A percentile compares a stretch with the other conserved stretches of the same genome.
Evolutionary conservation across 1,140 invertebrate species (phyloP).

Genomic region (Coelopa frigida): DNA sequence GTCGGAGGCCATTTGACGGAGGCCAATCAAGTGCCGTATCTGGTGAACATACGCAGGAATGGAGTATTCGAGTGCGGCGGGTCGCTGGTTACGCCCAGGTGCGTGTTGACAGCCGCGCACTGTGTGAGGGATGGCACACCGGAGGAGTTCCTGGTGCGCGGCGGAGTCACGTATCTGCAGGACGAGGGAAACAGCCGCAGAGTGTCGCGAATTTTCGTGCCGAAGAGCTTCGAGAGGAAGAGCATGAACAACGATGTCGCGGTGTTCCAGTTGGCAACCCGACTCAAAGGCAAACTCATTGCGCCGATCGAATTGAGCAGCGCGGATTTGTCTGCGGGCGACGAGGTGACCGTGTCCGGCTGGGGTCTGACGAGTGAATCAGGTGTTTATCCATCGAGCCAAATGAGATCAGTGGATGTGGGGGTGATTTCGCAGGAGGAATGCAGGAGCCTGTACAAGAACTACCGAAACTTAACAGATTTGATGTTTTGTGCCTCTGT

Average conservation of each 20-base stretch:
- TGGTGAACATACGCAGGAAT: slow-evolving; percentile 24
- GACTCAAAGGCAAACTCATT: slow-evolving; percentile 24
- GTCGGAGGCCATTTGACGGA: slow-evolving; percentile 27
- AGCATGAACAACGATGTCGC: slow-evolving; percentile 31
- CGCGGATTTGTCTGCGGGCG: slow-evolving; percentile 18
- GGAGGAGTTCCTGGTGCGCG: slow-evolving; percentile 28
- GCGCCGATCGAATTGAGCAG: slow-evolving; percentile 26
- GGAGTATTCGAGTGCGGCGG: slow-evolving; percentile 31
- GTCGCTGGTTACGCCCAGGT: slow-evolving; percentile 22
- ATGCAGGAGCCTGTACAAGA: slow-evolving; percentile 17
- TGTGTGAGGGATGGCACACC: slow-evolving; percentile 19
- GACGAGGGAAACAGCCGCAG: slow-evolving; percentile 24
- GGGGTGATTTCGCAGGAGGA: slow-evolving; percentile 14
- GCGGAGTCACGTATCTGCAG: slow-evolving; percentile 26
- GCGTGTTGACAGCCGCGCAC: slow-evolving; percentile 33
- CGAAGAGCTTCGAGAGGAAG: slow-evolving; percentile 25
- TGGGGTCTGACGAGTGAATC: slow-evolving; percentile 27
- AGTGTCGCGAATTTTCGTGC: slow-evolving; percentile 22
- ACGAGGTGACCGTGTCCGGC: slow-evolving; percentile 23
- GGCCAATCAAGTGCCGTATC: slow-evolving; percentile 27
- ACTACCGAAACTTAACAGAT: slow-evolving; percentile 33
- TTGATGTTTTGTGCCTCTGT: slow-evolving; percentile 48
- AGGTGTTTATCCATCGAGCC: slow-evolving; percentile 19
- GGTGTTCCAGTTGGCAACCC: slow-evolving; percentile 24
- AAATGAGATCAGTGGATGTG: slow-evolving; percentile 28